phyloP scores from a whole-genome alignment of 2,797 vertebrate species.

The Molossus molossus region DNA sequence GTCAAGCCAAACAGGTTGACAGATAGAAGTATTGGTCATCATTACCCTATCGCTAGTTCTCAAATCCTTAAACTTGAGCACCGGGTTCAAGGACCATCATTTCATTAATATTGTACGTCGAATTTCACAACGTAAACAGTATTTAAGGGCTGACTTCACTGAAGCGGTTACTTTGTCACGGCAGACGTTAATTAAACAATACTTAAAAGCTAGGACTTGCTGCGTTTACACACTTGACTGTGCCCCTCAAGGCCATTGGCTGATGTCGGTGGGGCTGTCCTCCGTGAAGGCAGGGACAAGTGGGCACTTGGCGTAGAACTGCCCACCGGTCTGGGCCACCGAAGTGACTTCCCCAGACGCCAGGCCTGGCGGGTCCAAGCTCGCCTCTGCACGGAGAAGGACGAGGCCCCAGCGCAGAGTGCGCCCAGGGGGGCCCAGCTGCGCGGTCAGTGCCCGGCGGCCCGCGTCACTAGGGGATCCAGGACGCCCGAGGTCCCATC shows the following conservation, averaged over 20 bases:
- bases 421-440: background rate
- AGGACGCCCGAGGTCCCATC: fast-evolving
- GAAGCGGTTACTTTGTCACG: too few relatives aligned
- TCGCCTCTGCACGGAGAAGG: background rate
- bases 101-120: background rate
- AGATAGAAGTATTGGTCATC: background rate
- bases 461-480: background rate
- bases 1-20: background rate
- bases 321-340: too few relatives aligned
- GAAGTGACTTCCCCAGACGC: background rate
- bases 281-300: background rate
- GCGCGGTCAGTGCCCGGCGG: background rate
- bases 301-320: background rate
- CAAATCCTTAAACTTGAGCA: background rate
- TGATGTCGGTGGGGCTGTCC: background rate
- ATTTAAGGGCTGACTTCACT: background rate
- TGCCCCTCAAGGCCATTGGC: background rate
- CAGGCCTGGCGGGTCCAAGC: background rate
- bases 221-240: background rate
- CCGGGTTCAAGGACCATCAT: background rate
- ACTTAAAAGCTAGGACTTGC: background rate
- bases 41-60: background rate
- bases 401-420: background rate
- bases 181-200: too few relatives aligned
- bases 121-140: background rate